These are phyloP conservation scores for Siniperca undulata DNA, from an alignment of 2,797 vertebrate species.

Conservation along the genomic window DNA sequence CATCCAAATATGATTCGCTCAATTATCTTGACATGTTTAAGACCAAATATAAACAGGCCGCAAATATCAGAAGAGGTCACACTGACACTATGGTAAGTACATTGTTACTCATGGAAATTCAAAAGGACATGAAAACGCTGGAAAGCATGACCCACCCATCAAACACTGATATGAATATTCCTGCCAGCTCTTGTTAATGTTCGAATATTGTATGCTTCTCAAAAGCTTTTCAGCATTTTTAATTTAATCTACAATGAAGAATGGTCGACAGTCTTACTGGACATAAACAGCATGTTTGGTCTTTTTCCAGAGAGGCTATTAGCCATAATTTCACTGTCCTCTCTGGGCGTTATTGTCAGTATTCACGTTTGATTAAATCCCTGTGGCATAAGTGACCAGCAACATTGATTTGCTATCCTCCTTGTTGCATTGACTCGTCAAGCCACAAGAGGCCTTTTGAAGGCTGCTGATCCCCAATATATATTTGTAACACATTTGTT, in stretches of 20 bases:
- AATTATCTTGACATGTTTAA: constrained; percentile 80
- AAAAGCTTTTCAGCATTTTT: constrained; percentile 43
- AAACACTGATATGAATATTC: constrained; percentile 41
- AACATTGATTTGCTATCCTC: constrained; percentile 86
- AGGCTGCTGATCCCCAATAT: constrained; percentile 85
- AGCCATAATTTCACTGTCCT: constrained; percentile 70
- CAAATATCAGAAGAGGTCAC: constrained; percentile 79
- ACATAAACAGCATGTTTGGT: constrained; percentile 52
- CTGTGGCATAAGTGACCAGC: constrained; percentile 82
- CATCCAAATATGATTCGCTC: constrained; percentile 74
- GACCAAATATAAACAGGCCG: constrained; percentile 75
- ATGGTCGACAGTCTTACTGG: constrained; percentile 40
- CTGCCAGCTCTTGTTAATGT: constrained; percentile 43
- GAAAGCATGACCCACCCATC: constrained; percentile 52
- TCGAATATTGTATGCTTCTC: constrained; percentile 39
- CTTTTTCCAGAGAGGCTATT: constrained; percentile 69
- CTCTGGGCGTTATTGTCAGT: constrained; percentile 75
- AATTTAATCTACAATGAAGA: constrained; percentile 41
- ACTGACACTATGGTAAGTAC: constrained; percentile 69
- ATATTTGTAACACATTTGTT: constrained; percentile 90
- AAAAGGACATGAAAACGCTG: constrained; percentile 62
- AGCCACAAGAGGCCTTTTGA: constrained; percentile 84
- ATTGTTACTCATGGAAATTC: constrained; percentile 70
- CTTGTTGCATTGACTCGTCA: constrained; percentile 83
- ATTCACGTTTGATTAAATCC: constrained; percentile 84